Conservation (phyloP, 2,888 invertebrate species). For the Ophion ventricosus region DNA sequence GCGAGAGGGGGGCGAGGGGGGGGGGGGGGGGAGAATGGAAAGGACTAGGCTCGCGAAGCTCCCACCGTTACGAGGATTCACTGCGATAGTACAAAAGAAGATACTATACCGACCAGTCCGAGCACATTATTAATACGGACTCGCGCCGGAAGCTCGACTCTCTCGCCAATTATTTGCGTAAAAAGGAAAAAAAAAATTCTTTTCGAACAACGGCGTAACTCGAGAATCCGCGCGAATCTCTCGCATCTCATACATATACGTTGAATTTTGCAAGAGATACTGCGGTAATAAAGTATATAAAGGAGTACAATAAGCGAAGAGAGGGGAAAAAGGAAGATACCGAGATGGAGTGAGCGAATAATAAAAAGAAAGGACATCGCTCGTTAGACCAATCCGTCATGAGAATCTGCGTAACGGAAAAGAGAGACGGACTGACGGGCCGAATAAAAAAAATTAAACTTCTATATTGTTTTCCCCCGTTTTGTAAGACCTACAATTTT, state of each 20-base stretch:
- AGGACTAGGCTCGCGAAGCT: constrained; percentile 33
- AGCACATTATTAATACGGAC: constrained; percentile 51
- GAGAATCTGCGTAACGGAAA: neutral
- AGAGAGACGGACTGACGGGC: neutral
- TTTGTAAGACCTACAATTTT: neutral
- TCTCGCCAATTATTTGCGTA: constrained; percentile 74
- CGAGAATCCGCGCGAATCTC: constrained; percentile 70
- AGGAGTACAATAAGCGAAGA: constrained; percentile 24
- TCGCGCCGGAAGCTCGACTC: constrained; percentile 60
- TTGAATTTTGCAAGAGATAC: constrained; percentile 41
- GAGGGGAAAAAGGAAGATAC: constrained; percentile 35
- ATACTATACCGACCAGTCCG: constrained; percentile 18
- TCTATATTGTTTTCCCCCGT: neutral
- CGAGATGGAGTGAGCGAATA: constrained; percentile 69
- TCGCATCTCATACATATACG: constrained; percentile 37
- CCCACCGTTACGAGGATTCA: constrained; percentile 75
- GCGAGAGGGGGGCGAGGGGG: too few relatives aligned
- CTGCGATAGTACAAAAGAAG: constrained; percentile 73
- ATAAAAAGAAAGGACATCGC: constrained; percentile 63
- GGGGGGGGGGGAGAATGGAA: constrained; percentile 10
- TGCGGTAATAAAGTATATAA: constrained; percentile 13
- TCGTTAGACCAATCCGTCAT: constrained; percentile 7
- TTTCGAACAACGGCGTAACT: constrained; percentile 77
- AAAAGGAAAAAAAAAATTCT: constrained; percentile 54
- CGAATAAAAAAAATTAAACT: neutral